Conservation (phyloP, 2,888 invertebrate species). For the Brenthis daphne region DNA sequence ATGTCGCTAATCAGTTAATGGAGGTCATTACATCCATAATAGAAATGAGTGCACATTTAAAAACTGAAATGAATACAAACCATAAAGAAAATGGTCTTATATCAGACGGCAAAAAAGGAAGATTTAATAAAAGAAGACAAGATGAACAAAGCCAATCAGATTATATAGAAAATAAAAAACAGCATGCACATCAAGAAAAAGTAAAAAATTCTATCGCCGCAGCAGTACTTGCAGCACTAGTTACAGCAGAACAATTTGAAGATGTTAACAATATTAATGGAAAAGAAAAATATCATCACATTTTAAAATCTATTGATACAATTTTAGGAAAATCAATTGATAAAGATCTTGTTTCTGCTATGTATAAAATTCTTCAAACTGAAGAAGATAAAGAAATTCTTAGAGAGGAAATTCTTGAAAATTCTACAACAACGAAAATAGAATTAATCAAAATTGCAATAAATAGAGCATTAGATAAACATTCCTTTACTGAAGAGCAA, state of each 20-base stretch:
- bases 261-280: conserved; percentile 76
- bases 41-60: conserved; percentile 77
- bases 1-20: conserved; percentile 78
- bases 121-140: conserved; percentile 58
- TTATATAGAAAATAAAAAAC: conserved; percentile 49
- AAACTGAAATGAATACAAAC: conserved; percentile 66
- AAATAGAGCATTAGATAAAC: conserved; percentile 66
- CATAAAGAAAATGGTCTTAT: conserved; percentile 50
- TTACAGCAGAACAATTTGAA: conserved; percentile 77
- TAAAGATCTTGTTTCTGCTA: conserved; percentile 73
- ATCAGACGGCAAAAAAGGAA: conserved; percentile 57
- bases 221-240: conserved; percentile 76
- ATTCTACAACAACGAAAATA: conserved; percentile 82
- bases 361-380: conserved; percentile 75
- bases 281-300: conserved; percentile 76
- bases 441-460: conserved; percentile 84
- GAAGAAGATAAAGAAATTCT: conserved; percentile 76
- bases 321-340: conserved; percentile 76
- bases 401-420: conserved; percentile 76
- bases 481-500: conserved; percentile 79
- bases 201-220: conserved; percentile 80
- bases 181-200: conserved; percentile 73
- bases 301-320: conserved; percentile 77
- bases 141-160: conserved; percentile 51
- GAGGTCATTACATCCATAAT: conserved; percentile 76